Evolutionary conservation across 2,797 vertebrate genomes (phyloP).

Genomic region (Botia kubotai): DNA sequence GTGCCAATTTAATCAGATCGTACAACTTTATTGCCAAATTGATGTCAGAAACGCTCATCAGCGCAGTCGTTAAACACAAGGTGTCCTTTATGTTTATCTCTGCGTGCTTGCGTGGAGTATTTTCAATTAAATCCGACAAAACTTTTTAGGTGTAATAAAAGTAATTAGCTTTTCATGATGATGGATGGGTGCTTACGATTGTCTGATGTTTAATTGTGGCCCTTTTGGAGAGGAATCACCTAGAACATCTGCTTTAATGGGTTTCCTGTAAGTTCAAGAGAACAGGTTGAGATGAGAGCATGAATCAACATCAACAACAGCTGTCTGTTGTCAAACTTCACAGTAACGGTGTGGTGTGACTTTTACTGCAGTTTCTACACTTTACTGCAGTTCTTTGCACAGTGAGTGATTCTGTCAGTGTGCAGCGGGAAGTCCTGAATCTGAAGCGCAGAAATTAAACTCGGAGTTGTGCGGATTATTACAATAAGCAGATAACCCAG

Average conservation of each 20-base stretch:
- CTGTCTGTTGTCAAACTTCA: conserved; percentile 33
- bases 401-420: conserved; percentile 13
- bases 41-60: conserved; percentile 38
- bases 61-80: conserved; percentile 34
- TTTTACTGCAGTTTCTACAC: conserved; percentile 14
- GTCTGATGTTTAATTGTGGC: conserved; percentile 12
- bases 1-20: conserved; percentile 38
- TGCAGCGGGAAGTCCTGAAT: not conserved
- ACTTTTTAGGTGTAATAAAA: conserved; percentile 21
- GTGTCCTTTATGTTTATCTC: conserved; percentile 26
- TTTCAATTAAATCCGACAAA: conserved; percentile 24
- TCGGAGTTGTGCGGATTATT: no score
- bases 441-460: no score
- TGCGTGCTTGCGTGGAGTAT: not conserved
- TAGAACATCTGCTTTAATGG: conserved; percentile 14
- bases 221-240: not conserved
- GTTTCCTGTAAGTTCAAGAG: conserved; percentile 28
- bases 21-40: conserved; percentile 42
- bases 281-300: conserved; percentile 1
- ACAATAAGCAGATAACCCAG: no score
- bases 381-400: not conserved
- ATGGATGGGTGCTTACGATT: not conserved
- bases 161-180: not conserved
- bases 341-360: not conserved
- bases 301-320: conserved; percentile 27